These are phyloP conservation scores for Acanthosepion lycidas DNA, from an alignment of 2,888 invertebrate genomes.

Conservation along the genomic window DNA sequence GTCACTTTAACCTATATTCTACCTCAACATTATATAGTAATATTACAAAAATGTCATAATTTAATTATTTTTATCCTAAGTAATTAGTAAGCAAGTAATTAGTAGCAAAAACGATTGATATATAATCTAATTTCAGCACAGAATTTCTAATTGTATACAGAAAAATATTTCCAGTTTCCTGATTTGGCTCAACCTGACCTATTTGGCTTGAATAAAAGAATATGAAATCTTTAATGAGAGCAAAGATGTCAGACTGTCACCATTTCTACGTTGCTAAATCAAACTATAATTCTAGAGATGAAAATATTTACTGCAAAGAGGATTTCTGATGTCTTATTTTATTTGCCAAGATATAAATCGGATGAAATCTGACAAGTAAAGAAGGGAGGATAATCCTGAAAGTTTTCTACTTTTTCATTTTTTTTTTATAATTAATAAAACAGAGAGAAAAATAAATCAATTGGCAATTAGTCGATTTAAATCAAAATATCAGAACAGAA, in stretches of 20 bases:
- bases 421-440: background rate
- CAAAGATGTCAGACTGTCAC: background rate
- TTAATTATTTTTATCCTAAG: too few species aligned
- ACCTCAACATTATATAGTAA: too few species aligned
- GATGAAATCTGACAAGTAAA: conserved; percentile 20
- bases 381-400: background rate
- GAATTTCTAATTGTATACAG: background rate
- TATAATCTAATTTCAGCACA: background rate
- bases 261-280: background rate
- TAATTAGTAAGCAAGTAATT: background rate
- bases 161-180: background rate
- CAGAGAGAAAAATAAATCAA: background rate
- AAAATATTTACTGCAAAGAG: conserved; percentile 20
- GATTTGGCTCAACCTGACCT: background rate
- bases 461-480: background rate
- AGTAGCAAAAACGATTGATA: background rate
- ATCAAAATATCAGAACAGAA: background rate
- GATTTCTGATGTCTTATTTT: background rate
- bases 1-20: too few species aligned
- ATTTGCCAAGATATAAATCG: background rate
- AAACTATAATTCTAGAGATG: background rate
- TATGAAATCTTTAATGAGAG: background rate
- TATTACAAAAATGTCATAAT: too few species aligned
- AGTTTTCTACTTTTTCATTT: background rate
- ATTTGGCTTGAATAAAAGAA: background rate